Evolutionary conservation across 1,140 invertebrate species (phyloP).

Genomic region (Scaptomyza graminum): DNA sequence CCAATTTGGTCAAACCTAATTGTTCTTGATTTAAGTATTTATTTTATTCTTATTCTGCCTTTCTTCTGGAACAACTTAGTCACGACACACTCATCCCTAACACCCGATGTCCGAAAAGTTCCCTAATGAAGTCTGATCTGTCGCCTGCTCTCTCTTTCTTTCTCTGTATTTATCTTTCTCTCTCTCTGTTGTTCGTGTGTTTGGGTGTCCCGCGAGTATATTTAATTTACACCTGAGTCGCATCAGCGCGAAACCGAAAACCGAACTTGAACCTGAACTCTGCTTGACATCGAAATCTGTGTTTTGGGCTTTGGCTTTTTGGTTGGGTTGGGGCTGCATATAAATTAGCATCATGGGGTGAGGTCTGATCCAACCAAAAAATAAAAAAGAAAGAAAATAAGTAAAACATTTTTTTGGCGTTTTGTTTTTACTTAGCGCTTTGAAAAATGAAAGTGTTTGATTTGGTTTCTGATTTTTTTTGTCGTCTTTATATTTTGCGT

Average conservation of each 20-base stretch:
- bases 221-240: constrained; percentile 79
- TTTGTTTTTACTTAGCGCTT: constrained; percentile 38
- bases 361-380: constrained; percentile 43
- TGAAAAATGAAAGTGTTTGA: constrained; percentile 79
- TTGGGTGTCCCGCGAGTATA: constrained; percentile 44
- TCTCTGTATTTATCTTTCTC: constrained; percentile 55
- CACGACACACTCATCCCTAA: constrained; percentile 14
- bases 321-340: constrained; percentile 54
- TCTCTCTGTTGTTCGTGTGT: constrained; percentile 13
- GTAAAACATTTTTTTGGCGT: constrained; percentile 65
- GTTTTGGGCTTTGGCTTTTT: constrained; percentile 31
- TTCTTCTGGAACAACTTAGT: background rate
- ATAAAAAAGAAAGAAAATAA: background rate
- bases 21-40: no score
- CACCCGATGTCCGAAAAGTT: constrained; percentile 1
- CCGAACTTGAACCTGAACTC: constrained; percentile 77
- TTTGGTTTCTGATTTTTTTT: constrained; percentile 61
- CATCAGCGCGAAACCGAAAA: constrained; percentile 62
- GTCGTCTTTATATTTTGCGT: background rate
- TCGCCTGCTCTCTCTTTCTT: constrained; percentile 38
- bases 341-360: constrained; percentile 81
- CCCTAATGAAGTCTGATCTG: constrained; percentile 74
- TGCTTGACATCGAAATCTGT: constrained; percentile 41
- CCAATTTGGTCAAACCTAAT: no score
- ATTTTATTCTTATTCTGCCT: no score